Percentiles rank a stretch among this genome's conserved stretches.
Evolutionary conservation across 2,888 invertebrate genomes (phyloP).

Genomic region (Papilio elwesi): DNA sequence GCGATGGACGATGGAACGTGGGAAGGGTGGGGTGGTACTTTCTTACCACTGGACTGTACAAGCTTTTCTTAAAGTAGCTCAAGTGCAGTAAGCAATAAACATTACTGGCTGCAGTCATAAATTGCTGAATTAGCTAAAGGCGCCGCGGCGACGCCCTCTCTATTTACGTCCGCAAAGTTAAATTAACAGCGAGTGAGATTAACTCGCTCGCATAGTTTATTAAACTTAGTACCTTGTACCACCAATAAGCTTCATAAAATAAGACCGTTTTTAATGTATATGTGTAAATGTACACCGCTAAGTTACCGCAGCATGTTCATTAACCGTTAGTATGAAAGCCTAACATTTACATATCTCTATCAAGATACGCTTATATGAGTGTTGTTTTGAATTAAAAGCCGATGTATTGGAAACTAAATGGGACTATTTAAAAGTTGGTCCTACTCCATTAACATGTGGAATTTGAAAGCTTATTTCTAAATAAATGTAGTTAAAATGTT

Average conservation of each 20-base stretch:
- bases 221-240: neutral
- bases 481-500: too few species aligned
- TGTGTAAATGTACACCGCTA: neutral
- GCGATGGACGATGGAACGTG: too few species aligned
- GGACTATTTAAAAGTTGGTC: too few species aligned
- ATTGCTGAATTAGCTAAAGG: conserved; percentile 52
- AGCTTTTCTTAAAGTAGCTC: neutral
- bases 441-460: too few species aligned
- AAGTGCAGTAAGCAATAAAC: conserved; percentile 10
- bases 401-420: too few species aligned
- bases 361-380: neutral
- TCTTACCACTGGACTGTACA: too few species aligned
- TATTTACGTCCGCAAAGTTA: conserved; percentile 38
- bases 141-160: conserved; percentile 48
- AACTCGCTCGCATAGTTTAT: conserved; percentile 12
- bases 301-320: neutral
- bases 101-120: conserved; percentile 42
- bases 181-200: conserved; percentile 31
- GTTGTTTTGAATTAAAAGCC: too few species aligned
- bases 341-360: neutral
- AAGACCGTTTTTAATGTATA: too few species aligned
- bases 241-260: too few species aligned
- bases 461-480: too few species aligned
- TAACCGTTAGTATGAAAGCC: neutral
- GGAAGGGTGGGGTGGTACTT: too few species aligned